Percentiles rank a stretch among this genome's conserved stretches.
Conservation (phyloP, 2,797 vertebrate species). For the Lateolabrax maculatus region DNA sequence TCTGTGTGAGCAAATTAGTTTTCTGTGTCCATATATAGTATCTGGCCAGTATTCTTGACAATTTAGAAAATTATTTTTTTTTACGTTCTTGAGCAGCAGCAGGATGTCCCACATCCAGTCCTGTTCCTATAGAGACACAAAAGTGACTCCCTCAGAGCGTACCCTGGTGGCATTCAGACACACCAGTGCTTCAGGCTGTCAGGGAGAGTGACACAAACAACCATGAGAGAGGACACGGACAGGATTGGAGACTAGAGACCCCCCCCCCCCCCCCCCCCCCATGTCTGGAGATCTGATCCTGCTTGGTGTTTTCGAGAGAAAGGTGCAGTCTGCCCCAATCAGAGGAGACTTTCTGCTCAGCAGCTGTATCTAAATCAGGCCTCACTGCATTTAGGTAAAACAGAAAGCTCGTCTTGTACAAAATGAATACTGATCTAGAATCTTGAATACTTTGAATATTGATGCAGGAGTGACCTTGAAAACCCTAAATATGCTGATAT, state of each 20-base stretch:
- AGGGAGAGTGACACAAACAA: constrained; percentile 53
- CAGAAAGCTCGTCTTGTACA: constrained; percentile 13
- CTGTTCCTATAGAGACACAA: constrained; percentile 4
- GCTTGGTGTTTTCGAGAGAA: background rate
- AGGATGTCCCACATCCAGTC: background rate
- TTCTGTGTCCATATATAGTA: background rate
- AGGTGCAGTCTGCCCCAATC: background rate
- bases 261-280: background rate
- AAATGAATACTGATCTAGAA: constrained; percentile 40
- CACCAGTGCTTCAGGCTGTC: constrained; percentile 38
- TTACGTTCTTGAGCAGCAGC: background rate
- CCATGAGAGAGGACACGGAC: constrained; percentile 25
- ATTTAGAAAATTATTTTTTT: background rate
- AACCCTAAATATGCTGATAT: constrained; percentile 68
- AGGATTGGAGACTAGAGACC: constrained; percentile 22
- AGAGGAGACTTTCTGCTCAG: constrained; percentile 12
- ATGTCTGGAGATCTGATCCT: constrained; percentile 23
- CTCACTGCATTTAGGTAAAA: constrained; percentile 32
- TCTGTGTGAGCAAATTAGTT: background rate
- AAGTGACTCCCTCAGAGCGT: constrained; percentile 5
- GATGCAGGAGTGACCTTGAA: constrained; percentile 60
- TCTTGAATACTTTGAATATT: constrained; percentile 52
- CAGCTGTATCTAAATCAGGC: constrained; percentile 31
- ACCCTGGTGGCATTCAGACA: constrained; percentile 4
- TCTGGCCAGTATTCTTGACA: background rate